A percentile compares a stretch with the other conserved stretches of the same genome.
Evolutionary conservation across 2,888 invertebrate species (phyloP).

Genomic region (Brenthis hecate): DNA sequence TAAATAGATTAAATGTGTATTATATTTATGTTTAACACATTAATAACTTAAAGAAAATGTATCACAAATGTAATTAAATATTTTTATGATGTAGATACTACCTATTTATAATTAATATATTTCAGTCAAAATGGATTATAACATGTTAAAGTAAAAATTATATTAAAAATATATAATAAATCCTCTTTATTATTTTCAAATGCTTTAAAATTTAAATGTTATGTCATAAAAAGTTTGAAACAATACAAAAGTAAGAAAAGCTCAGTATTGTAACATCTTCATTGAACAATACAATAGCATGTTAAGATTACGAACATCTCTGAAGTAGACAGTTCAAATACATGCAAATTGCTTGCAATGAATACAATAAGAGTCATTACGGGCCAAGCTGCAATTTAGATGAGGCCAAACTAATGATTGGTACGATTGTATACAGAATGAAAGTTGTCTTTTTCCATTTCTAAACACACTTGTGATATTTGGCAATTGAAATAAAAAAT

Average conservation of each 20-base stretch:
- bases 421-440: constrained; percentile 29
- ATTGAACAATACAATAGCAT: constrained; percentile 46
- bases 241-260: constrained; percentile 34
- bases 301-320: constrained; percentile 41
- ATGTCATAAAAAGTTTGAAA: background rate
- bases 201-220: no score
- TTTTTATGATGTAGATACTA: no score
- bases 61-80: no score
- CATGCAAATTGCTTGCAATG: constrained; percentile 62
- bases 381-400: constrained; percentile 57
- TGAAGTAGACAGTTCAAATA: constrained; percentile 47
- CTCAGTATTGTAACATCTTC: constrained; percentile 44
- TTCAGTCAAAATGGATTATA: no score
- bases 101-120: no score
- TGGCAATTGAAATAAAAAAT: background rate
- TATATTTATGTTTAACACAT: no score
- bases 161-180: no score
- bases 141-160: no score
- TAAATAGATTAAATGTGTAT: no score
- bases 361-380: constrained; percentile 57
- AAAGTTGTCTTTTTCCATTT: constrained; percentile 15
- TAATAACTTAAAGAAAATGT: no score
- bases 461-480: background rate
- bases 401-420: constrained; percentile 53
- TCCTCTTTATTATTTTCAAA: no score